A percentile compares a stretch with the other conserved stretches of the same genome.
Evolutionary conservation across 2,113 vertebrate genomes (phyloP).

Genomic region (Hepsetus odoe): DNA sequence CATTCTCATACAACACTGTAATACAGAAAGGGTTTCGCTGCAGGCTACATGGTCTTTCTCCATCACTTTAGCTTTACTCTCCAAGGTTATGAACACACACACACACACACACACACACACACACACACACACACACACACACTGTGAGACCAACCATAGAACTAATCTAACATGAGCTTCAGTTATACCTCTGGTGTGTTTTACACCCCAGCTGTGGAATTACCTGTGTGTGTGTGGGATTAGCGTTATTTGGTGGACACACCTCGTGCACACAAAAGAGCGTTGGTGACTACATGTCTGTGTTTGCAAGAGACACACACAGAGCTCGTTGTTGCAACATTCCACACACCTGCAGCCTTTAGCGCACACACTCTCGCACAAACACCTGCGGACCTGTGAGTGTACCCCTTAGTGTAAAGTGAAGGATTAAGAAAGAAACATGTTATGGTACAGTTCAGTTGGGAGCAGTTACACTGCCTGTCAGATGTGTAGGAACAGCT

Average conservation of each 20-base stretch:
- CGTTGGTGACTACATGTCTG: conserved; percentile 43
- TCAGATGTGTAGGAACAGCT: not conserved
- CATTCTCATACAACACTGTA: conserved; percentile 6
- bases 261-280: conserved; percentile 38
- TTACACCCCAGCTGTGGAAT: conserved; percentile 22
- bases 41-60: conserved; percentile 1
- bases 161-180: conserved; percentile 18
- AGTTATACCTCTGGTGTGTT: conserved; percentile 14
- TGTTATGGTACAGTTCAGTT: not conserved
- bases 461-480: not conserved
- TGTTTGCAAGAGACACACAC: conserved; percentile 16
- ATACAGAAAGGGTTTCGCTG: not conserved
- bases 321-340: conserved; percentile 37
- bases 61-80: conserved; percentile 15
- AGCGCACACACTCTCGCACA: not conserved
- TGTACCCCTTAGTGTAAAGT: not conserved
- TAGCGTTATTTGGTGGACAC: conserved; percentile 35
- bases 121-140: not conserved
- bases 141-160: not conserved
- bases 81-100: conserved; percentile 3
- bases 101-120: no score
- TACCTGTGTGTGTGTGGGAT: conserved; percentile 28
- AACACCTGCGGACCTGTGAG: conserved; percentile 13
- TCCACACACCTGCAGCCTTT: conserved; percentile 24
- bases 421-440: not conserved